These are phyloP conservation scores for Anthonomus grandis DNA, from an alignment of 1,140 invertebrate species.

Conservation along the genomic window DNA sequence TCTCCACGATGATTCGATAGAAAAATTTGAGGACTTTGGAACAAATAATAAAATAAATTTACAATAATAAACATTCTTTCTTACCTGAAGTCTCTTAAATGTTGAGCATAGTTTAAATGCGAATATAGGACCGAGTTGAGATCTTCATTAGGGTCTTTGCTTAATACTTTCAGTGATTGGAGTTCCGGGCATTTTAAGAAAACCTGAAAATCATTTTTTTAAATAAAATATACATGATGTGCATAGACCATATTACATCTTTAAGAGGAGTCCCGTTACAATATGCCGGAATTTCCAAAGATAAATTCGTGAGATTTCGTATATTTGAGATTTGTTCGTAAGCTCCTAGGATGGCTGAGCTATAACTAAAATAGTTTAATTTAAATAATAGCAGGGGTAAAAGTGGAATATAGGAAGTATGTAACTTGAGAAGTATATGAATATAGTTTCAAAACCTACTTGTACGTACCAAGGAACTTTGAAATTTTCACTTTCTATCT, in stretches of 20 bases:
- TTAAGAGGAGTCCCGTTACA: slow-evolving; percentile 16
- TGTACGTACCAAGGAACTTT: slow-evolving; percentile 22
- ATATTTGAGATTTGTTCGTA: slow-evolving; percentile 22
- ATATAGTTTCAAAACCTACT: no score
- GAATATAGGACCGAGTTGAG: slow-evolving; percentile 21
- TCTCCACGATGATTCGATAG: neutral
- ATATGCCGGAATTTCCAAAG: slow-evolving; percentile 19
- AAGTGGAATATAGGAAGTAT: no score
- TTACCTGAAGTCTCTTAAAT: slow-evolving; percentile 20
- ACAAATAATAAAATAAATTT: neutral
- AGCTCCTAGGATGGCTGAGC: slow-evolving; percentile 20
- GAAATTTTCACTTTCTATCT: slow-evolving; percentile 1
- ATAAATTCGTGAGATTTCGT: slow-evolving; percentile 12
- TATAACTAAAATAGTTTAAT: slow-evolving; percentile 24
- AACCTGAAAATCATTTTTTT: slow-evolving; percentile 12
- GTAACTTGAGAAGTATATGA: no score
- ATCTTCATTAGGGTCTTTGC: slow-evolving; percentile 18
- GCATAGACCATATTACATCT: slow-evolving; percentile 20
- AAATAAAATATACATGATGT: neutral
- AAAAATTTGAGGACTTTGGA: neutral
- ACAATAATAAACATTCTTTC: no score
- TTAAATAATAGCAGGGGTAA: no score
- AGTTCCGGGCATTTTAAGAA: slow-evolving; percentile 20
- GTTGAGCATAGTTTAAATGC: slow-evolving; percentile 18
- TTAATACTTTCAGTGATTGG: slow-evolving; percentile 9